Conservation (phyloP, 2,888 invertebrate genomes). For the Homarus gammarus region DNA sequence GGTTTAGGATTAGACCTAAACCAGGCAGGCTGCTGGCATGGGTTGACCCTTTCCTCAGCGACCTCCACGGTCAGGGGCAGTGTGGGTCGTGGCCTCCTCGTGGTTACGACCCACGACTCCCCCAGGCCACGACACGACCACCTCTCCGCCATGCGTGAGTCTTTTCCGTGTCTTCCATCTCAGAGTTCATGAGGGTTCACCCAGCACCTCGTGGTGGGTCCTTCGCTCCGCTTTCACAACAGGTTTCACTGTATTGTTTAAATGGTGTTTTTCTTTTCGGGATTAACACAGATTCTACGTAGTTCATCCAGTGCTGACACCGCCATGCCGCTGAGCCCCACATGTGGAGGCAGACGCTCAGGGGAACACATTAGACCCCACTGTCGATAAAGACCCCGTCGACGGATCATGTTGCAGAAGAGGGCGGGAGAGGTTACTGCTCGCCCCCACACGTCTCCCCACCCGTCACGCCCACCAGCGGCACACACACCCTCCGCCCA, state of each 20-base stretch:
- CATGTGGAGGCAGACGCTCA: too few species aligned
- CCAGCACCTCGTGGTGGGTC: not conserved
- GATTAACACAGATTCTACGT: too few species aligned
- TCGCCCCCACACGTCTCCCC: not conserved
- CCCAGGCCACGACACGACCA: slow-evolving; percentile 8
- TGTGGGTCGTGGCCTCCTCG: slow-evolving; percentile 23
- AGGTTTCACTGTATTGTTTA: too few species aligned
- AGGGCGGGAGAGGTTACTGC: slow-evolving; percentile 5
- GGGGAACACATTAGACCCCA: not conserved
- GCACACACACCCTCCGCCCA: too few species aligned
- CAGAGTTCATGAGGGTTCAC: not conserved
- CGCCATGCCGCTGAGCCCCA: too few species aligned
- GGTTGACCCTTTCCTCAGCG: not conserved
- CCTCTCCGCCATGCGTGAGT: not conserved
- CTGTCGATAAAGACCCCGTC: slow-evolving; percentile 13
- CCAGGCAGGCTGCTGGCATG: not conserved
- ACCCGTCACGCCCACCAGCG: not conserved
- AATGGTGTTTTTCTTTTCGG: too few species aligned
- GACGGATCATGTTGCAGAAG: slow-evolving; percentile 9
- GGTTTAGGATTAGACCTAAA: not conserved
- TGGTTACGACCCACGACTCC: not conserved
- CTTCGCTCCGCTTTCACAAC: not conserved
- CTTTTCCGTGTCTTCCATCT: not conserved
- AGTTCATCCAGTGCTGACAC: too few species aligned
- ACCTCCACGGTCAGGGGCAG: slow-evolving; percentile 3